Conservation (phyloP, 2,888 invertebrate genomes). For the Drosophila melanocephala region DNA sequence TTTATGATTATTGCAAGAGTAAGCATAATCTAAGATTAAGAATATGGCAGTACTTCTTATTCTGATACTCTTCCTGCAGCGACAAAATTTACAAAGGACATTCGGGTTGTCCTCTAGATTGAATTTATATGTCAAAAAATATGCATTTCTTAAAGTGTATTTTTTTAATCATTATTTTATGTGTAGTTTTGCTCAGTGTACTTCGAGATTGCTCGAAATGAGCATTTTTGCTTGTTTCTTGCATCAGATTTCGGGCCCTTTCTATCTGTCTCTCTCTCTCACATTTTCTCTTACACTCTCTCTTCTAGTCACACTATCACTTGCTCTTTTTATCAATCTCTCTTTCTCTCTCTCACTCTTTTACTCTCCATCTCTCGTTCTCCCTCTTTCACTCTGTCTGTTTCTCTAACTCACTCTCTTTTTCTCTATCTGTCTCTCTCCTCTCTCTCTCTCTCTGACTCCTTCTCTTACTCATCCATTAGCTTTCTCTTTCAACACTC, state of each 20-base stretch:
- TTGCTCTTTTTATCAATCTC: not conserved
- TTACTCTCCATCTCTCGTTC: not conserved
- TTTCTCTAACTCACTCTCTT: not conserved
- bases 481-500: not conserved
- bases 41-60: not conserved
- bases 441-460: not conserved
- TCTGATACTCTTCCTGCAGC: not conserved
- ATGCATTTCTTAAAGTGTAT: not conserved
- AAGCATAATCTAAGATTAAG: not conserved
- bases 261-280: not conserved
- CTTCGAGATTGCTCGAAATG: not conserved
- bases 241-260: not conserved
- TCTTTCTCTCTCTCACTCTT: not conserved
- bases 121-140: not conserved
- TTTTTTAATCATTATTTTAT: not conserved
- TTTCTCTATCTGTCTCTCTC: not conserved
- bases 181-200: not conserved
- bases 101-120: accelerated
- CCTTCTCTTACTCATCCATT: not conserved
- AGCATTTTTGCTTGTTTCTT: not conserved
- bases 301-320: too few relatives aligned
- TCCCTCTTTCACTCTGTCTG: too few relatives aligned
- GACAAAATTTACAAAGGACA: not conserved
- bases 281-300: not conserved
- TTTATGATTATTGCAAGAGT: not conserved